Evolutionary conservation across 2,888 invertebrate species (phyloP).

Genomic region (Plebejus melissa): DNA sequence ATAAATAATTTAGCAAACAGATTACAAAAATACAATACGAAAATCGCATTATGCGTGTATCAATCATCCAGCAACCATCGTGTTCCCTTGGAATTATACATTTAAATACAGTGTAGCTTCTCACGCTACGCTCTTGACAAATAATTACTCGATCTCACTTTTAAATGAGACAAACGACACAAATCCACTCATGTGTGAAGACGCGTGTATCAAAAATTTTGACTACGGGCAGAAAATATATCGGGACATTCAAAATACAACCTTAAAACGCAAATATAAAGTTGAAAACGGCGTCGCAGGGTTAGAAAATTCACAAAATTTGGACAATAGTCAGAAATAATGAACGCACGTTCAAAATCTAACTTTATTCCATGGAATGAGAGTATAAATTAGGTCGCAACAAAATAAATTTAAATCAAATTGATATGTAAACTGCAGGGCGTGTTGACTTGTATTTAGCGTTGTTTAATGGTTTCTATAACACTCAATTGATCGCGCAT

Average conservation of each 20-base stretch:
- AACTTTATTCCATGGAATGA: conserved; percentile 32
- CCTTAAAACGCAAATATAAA: conserved; percentile 32
- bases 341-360: neutral
- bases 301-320: conserved; percentile 36
- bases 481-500: conserved; percentile 74
- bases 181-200: conserved; percentile 70
- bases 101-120: conserved; percentile 41
- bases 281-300: conserved; percentile 32
- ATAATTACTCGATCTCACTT: conserved; percentile 63
- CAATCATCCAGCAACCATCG: neutral
- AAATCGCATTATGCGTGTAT: neutral
- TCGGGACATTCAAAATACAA: neutral
- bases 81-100: neutral
- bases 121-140: conserved; percentile 63
- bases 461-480: conserved; percentile 71
- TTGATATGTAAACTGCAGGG: conserved; percentile 65
- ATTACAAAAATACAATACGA: neutral
- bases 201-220: conserved; percentile 53
- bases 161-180: conserved; percentile 70
- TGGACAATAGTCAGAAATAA: conserved; percentile 43
- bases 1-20: conserved; percentile 5
- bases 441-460: conserved; percentile 60
- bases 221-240: conserved; percentile 42
- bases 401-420: conserved; percentile 49
- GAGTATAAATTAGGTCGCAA: conserved; percentile 34